phyloP scores from a whole-genome alignment of 2,888 invertebrate genomes.

The Monochamus alternatus region DNA sequence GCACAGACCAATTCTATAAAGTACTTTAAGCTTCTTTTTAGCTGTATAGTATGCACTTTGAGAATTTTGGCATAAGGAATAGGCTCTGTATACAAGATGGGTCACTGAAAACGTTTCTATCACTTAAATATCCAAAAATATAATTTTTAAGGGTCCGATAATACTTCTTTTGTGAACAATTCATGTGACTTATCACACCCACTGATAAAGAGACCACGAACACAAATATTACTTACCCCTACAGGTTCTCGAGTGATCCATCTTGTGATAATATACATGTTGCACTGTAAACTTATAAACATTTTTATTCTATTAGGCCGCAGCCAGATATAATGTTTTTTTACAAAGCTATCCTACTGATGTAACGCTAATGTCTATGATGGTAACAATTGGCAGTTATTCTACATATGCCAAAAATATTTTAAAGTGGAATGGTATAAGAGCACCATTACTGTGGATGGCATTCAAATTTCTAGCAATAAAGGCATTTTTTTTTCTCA shows the following conservation, averaged over 20 bases:
- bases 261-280: slow-evolving; percentile 31
- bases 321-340: slow-evolving; percentile 46
- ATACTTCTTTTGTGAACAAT: not conserved
- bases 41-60: not conserved
- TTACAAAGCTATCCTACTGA: slow-evolving; percentile 30
- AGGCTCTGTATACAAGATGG: slow-evolving; percentile 6
- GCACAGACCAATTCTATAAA: no score
- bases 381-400: slow-evolving; percentile 33
- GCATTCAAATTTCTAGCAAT: slow-evolving; percentile 52
- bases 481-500: slow-evolving; percentile 49
- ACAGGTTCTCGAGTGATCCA: slow-evolving; percentile 3
- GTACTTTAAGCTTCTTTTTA: no score
- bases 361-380: slow-evolving; percentile 20
- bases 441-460: slow-evolving; percentile 59
- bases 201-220: not conserved
- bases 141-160: not conserved
- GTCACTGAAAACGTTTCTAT: slow-evolving; percentile 3
- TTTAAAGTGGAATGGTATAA: slow-evolving; percentile 42
- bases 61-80: slow-evolving; percentile 2
- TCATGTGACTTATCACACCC: not conserved
- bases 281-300: slow-evolving; percentile 54
- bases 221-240: not conserved
- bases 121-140: slow-evolving; percentile 3
- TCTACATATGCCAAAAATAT: slow-evolving; percentile 36
- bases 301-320: slow-evolving; percentile 41